Conservation (phyloP, 1,140 invertebrate genomes). For the Acyrthosiphon pisum region DNA sequence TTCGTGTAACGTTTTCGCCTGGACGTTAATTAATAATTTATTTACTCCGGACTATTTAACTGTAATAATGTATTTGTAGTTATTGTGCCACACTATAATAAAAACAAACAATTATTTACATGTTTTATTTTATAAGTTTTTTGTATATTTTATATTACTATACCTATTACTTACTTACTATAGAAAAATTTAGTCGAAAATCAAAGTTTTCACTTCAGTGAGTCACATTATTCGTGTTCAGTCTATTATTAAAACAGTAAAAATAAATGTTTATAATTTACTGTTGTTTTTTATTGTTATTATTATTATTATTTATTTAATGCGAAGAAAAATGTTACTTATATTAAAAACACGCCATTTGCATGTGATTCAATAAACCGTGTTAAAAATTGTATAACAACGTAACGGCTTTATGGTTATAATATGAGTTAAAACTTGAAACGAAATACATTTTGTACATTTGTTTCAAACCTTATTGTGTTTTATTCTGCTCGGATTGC, state of each 20-base stretch:
- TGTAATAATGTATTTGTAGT: too few species aligned
- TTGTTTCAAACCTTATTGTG: not conserved
- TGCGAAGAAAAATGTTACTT: not conserved
- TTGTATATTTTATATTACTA: not conserved
- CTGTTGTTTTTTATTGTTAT: not conserved
- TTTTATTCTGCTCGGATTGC: not conserved
- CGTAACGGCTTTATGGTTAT: not conserved
- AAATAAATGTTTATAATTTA: constrained; percentile 1
- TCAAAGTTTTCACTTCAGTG: not conserved
- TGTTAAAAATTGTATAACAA: not conserved
- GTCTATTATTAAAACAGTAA: constrained; percentile 3
- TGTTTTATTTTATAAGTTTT: too few species aligned
- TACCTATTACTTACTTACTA: not conserved
- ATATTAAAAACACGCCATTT: not conserved
- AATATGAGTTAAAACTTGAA: not conserved
- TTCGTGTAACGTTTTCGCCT: not conserved
- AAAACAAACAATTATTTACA: too few species aligned
- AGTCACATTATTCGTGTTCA: not conserved
- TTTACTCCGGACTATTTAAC: not conserved
- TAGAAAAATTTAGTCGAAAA: not conserved
- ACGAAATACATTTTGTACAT: not conserved
- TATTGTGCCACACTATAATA: too few species aligned
- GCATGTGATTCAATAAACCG: not conserved
- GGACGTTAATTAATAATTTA: not conserved
- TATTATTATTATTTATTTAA: not conserved